Percentiles rank a stretch among this genome's conserved stretches.
These are phyloP conservation scores for Eupeodes latifasciatus DNA, from an alignment of 2,888 invertebrate genomes.

Conservation along the genomic window DNA sequence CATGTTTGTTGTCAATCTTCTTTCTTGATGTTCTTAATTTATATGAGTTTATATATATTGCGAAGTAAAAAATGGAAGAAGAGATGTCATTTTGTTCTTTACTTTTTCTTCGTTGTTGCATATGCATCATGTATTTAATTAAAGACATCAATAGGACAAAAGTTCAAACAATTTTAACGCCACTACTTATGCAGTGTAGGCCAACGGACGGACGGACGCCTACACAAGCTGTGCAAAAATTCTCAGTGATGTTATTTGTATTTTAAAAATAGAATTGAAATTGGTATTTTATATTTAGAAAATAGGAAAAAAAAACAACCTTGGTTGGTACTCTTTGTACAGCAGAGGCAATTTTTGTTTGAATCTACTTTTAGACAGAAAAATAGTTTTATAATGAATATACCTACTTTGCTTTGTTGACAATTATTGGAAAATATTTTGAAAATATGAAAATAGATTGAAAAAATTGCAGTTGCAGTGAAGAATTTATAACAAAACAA, in stretches of 20 bases:
- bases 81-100: not conserved
- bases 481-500: too few relatives aligned
- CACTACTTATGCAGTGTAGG: not conserved
- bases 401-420: too few relatives aligned
- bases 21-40: slow-evolving; percentile 46
- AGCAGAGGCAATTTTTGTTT: too few relatives aligned
- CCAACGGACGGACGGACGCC: not conserved
- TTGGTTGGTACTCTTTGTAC: too few relatives aligned
- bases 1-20: slow-evolving; percentile 16
- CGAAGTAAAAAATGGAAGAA: too few relatives aligned
- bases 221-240: slow-evolving; percentile 12
- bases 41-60: too few relatives aligned
- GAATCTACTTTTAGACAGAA: too few relatives aligned
- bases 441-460: too few relatives aligned
- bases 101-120: not conserved
- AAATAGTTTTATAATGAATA: too few relatives aligned
- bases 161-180: slow-evolving; percentile 40
- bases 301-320: not conserved
- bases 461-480: too few relatives aligned
- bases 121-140: not conserved
- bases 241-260: not conserved
- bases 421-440: too few relatives aligned
- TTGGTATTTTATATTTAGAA: not conserved
- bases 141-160: slow-evolving; percentile 27
- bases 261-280: slow-evolving; percentile 1